These are phyloP conservation scores for Patella depressa DNA, from an alignment of 2,888 invertebrate genomes.

Conservation along the genomic window DNA sequence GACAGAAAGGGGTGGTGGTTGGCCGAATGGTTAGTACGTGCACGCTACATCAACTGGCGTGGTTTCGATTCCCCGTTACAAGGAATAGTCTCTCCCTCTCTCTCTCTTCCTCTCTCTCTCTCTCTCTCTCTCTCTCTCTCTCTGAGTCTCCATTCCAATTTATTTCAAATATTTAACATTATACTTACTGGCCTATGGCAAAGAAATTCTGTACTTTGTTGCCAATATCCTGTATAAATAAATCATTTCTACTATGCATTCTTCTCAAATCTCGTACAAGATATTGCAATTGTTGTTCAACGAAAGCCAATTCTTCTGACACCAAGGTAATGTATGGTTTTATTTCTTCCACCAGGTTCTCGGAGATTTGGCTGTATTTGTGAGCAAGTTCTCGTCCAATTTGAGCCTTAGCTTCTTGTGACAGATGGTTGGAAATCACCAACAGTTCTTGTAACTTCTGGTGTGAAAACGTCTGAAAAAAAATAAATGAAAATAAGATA, in stretches of 20 bases:
- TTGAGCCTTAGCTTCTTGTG: slow-evolving; percentile 4
- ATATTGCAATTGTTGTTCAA: slow-evolving; percentile 39
- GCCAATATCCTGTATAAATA: slow-evolving; percentile 48
- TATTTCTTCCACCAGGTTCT: slow-evolving; percentile 43
- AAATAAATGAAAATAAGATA: not conserved
- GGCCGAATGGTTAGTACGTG: too few relatives aligned
- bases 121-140: too few relatives aligned
- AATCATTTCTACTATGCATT: slow-evolving; percentile 50
- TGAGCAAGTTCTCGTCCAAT: slow-evolving; percentile 28
- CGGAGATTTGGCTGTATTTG: slow-evolving; percentile 46
- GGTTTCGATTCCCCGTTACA: too few relatives aligned
- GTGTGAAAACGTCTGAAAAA: slow-evolving; percentile 11
- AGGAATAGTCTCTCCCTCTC: too few relatives aligned
- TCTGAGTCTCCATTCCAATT: too few relatives aligned
- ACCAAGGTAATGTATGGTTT: slow-evolving; percentile 39
- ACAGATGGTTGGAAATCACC: not conserved
- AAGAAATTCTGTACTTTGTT: slow-evolving; percentile 22
- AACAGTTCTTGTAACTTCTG: not conserved
- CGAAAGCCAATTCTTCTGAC: slow-evolving; percentile 37
- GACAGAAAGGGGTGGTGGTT: too few relatives aligned
- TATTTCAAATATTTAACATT: too few relatives aligned
- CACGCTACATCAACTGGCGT: too few relatives aligned
- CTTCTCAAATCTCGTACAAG: slow-evolving; percentile 41
- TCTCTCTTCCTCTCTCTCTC: too few relatives aligned
- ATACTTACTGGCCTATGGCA: too few relatives aligned